A percentile compares a stretch with the other conserved stretches of the same genome.
These are phyloP conservation scores for Scalopus aquaticus DNA, from an alignment of 2,113 vertebrate species.

Conservation along the genomic window DNA sequence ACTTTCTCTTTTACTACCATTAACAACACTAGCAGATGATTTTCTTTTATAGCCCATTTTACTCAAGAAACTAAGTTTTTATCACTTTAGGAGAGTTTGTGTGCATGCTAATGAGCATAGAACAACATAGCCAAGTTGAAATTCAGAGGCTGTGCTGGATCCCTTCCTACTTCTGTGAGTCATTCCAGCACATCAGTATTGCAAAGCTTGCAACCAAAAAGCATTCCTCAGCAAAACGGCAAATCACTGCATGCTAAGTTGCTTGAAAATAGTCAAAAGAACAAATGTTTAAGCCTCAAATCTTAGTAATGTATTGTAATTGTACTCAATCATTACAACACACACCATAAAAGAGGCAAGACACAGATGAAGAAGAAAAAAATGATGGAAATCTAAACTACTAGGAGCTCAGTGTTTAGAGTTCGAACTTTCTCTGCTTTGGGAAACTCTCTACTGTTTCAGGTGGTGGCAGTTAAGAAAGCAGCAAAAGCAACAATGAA, in stretches of 20 bases:
- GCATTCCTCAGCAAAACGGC: slow-evolving; percentile 61
- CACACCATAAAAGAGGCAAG: not conserved
- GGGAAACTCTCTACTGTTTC: not conserved
- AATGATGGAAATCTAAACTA: not conserved
- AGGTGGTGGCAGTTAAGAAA: not conserved
- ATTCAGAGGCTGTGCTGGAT: not conserved
- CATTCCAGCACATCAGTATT: not conserved
- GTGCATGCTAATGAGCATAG: slow-evolving; percentile 40
- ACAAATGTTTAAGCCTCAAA: slow-evolving; percentile 35
- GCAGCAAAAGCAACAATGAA: not conserved
- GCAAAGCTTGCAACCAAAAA: slow-evolving; percentile 39
- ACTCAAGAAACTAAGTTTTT: slow-evolving; percentile 58
- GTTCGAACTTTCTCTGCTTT: not conserved
- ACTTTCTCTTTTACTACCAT: slow-evolving; percentile 27
- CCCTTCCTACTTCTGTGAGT: slow-evolving; percentile 31
- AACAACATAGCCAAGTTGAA: not conserved
- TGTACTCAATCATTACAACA: slow-evolving; percentile 19
- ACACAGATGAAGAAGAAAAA: not conserved
- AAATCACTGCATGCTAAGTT: not conserved
- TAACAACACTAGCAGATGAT: slow-evolving; percentile 55
- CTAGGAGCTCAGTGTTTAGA: not conserved
- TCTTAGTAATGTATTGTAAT: slow-evolving; percentile 20
- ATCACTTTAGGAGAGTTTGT: slow-evolving; percentile 22
- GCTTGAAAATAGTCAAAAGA: slow-evolving; percentile 55
- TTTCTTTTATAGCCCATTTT: slow-evolving; percentile 64